phyloP scores from a whole-genome alignment of 2,797 vertebrate genomes.

The Alectoris magna region DNA sequence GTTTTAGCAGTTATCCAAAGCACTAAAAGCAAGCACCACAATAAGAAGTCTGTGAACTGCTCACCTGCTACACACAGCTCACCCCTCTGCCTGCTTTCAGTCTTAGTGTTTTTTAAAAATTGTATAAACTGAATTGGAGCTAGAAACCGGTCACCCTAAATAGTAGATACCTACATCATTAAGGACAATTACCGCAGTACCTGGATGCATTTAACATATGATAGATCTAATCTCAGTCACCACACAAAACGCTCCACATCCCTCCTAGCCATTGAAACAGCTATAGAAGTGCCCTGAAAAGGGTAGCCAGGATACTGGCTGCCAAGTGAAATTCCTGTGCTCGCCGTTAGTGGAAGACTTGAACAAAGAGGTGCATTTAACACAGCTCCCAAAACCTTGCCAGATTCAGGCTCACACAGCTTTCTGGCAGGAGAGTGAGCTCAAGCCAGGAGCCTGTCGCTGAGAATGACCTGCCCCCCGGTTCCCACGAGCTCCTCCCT shows the following conservation, averaged over 20 bases:
- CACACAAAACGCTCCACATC: neutral
- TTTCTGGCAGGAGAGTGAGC: conserved; percentile 56
- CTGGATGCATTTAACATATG: neutral
- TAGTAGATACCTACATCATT: neutral
- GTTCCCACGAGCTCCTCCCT: conserved; percentile 77
- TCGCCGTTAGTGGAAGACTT: conserved; percentile 44
- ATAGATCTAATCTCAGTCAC: neutral
- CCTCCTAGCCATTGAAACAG: conserved; percentile 28
- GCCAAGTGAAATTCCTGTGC: conserved; percentile 60
- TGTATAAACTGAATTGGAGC: neutral
- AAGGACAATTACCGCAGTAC: neutral
- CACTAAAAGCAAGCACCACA: neutral
- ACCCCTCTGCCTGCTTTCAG: neutral
- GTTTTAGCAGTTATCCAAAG: neutral
- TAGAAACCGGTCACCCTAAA: neutral
- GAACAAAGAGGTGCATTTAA: conserved; percentile 69
- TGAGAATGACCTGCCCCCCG: conserved; percentile 74
- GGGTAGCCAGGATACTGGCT: conserved; percentile 64
- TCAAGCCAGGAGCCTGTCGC: conserved; percentile 51
- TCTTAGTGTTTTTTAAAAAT: neutral
- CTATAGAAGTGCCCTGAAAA: conserved; percentile 65
- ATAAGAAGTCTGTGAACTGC: neutral
- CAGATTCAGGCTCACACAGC: conserved; percentile 61
- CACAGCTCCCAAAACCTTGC: conserved; percentile 42
- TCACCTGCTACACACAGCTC: neutral